Conservation (phyloP, 2,888 invertebrate species). For the Patella caerulea region DNA sequence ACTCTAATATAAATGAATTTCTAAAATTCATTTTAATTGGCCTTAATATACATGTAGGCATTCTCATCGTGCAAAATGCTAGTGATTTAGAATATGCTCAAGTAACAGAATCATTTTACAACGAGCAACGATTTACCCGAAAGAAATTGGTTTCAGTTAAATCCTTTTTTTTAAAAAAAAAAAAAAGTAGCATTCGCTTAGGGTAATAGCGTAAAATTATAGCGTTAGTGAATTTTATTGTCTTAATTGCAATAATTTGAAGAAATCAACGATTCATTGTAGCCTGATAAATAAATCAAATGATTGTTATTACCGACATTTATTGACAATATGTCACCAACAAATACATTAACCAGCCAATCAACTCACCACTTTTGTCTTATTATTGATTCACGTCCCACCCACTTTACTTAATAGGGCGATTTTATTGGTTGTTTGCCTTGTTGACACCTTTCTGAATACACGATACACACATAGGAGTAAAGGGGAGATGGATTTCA, state of each 20-base stretch:
- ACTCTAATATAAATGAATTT: too few species aligned
- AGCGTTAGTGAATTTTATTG: neutral
- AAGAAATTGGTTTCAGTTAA: too few species aligned
- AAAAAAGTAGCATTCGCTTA: too few species aligned
- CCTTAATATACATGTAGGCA: too few species aligned
- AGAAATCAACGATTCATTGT: conserved; percentile 7
- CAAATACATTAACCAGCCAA: neutral
- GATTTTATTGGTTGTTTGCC: neutral
- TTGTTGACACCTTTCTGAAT: conserved; percentile 11
- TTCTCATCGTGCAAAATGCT: too few species aligned
- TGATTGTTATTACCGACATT: conserved; percentile 1
- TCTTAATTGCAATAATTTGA: neutral
- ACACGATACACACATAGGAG: neutral
- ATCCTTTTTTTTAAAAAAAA: too few species aligned
- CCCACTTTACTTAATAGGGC: neutral
- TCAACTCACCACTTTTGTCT: neutral
- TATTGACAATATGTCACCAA: conserved; percentile 9
- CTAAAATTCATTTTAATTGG: too few species aligned
- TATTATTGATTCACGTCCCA: neutral
- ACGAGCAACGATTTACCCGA: too few species aligned
- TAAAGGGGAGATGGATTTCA: conserved; percentile 2
- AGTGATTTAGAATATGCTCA: too few species aligned
- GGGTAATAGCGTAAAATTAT: too few species aligned
- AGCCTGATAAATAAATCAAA: neutral
- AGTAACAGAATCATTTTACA: too few species aligned